Conservation (phyloP, 2,888 invertebrate species). For the Trypoxylon attenuatum region DNA sequence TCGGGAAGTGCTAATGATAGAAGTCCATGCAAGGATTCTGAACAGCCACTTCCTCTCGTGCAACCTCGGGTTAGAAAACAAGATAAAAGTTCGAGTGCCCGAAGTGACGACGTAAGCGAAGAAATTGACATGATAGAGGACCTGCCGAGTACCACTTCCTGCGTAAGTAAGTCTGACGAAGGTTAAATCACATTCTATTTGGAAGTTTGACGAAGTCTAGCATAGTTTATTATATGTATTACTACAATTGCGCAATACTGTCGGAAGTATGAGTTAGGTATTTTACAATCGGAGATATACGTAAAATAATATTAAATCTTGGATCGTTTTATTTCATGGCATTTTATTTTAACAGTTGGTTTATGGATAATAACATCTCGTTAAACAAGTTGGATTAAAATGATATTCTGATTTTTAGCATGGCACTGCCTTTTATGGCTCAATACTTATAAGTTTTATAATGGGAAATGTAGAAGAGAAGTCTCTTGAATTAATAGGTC, state of each 20-base stretch:
- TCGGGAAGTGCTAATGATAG: conserved; percentile 70
- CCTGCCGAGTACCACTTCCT: conserved; percentile 67
- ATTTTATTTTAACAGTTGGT: too few relatives aligned
- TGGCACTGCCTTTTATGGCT: conserved; percentile 71
- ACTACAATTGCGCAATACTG: too few relatives aligned
- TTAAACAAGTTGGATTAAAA: conserved; percentile 37
- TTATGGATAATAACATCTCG: too few relatives aligned
- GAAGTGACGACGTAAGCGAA: conserved; percentile 69
- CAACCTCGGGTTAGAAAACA: conserved; percentile 54
- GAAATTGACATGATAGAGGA: conserved; percentile 69
- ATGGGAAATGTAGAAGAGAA: conserved; percentile 63
- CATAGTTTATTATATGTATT: too few relatives aligned
- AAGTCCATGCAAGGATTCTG: conserved; percentile 66
- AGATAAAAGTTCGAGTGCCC: conserved; percentile 60
- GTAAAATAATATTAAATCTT: conserved; percentile 66
- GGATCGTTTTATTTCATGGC: too few relatives aligned
- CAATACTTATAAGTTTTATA: conserved; percentile 67
- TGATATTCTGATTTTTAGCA: conserved; percentile 49
- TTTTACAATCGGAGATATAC: too few relatives aligned
- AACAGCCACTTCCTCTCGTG: conserved; percentile 55
- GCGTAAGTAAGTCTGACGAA: conserved; percentile 61
- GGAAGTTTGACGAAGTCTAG: too few relatives aligned
- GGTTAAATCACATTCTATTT: conserved; percentile 19
- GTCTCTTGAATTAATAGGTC: too few relatives aligned
- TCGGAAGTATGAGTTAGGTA: too few relatives aligned